Conservation (phyloP, 1,140 invertebrate genomes). For the Drosophila lacertosa region DNA sequence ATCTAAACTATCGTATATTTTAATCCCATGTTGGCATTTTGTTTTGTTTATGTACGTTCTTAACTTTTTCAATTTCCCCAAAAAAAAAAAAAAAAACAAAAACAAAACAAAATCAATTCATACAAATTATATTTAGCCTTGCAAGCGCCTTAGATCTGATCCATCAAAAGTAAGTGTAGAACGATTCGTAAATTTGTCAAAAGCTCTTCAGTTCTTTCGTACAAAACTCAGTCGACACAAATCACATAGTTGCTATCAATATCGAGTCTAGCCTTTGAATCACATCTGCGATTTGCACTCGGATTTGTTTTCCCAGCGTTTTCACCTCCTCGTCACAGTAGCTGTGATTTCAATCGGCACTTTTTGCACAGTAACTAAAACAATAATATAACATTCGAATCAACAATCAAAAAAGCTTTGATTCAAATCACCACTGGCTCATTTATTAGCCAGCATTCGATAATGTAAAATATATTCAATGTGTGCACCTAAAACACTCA, state of each 20-base stretch:
- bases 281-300: neutral
- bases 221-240: constrained; percentile 5
- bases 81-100: constrained; percentile 11
- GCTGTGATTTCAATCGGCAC: neutral
- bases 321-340: neutral
- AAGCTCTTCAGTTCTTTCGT: constrained; percentile 13
- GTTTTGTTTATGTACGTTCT: constrained; percentile 38
- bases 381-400: neutral
- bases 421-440: neutral
- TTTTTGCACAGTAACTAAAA: neutral
- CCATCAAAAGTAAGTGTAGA: constrained; percentile 75
- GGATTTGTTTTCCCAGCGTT: neutral
- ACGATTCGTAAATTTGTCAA: constrained; percentile 13
- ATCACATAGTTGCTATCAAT: neutral
- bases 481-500: too few relatives aligned
- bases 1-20: constrained; percentile 26
- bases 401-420: neutral
- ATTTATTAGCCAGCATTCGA: neutral
- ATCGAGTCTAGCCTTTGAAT: neutral
- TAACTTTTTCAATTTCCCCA: constrained; percentile 24
- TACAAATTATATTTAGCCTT: constrained; percentile 71
- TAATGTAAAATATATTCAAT: too few relatives aligned
- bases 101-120: constrained; percentile 32
- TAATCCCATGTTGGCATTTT: constrained; percentile 54
- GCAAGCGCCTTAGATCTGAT: constrained; percentile 69